Percentiles rank a stretch among this genome's conserved stretches.
These are phyloP conservation scores for Oryzias javanicus DNA, from an alignment of 2,113 vertebrate genomes.

Conservation along the genomic window DNA sequence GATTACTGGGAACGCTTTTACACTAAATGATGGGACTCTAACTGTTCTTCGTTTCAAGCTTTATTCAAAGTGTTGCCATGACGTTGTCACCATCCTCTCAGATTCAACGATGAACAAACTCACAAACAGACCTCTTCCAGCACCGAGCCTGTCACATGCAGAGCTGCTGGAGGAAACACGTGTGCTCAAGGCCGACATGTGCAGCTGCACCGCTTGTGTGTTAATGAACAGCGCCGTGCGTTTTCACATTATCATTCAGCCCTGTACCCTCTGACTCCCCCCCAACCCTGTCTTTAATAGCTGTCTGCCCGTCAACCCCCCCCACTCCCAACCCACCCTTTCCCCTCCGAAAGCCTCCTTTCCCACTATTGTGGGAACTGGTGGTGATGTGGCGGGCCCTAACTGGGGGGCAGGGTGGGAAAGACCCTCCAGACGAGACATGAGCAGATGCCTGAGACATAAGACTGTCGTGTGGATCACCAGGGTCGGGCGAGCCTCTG, in stretches of 20 bases:
- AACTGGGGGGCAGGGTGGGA: conserved; percentile 76
- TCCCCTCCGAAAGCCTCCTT: conserved; percentile 60
- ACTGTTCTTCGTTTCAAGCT: not conserved
- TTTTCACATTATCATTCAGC: conserved; percentile 77
- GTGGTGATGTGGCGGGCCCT: conserved; percentile 62
- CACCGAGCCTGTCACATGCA: not conserved
- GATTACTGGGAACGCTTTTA: no score
- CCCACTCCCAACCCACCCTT: conserved; percentile 19
- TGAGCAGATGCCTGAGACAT: conserved; percentile 79
- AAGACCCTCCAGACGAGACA: conserved; percentile 76
- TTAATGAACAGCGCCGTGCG: conserved; percentile 73
- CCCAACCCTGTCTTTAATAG: conserved; percentile 21
- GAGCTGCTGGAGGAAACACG: conserved; percentile 38
- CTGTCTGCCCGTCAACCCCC: conserved; percentile 20
- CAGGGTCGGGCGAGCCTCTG: conserved; percentile 64
- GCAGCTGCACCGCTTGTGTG: conserved; percentile 72
- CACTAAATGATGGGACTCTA: no score
- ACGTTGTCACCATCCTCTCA: conserved; percentile 2
- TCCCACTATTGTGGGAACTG: conserved; percentile 77
- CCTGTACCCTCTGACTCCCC: conserved; percentile 49
- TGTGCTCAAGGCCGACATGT: conserved; percentile 67
- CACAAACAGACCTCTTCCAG: conserved; percentile 1
- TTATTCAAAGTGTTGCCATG: conserved; percentile 9
- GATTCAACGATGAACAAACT: not conserved
- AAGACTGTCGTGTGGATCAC: conserved; percentile 73